Base-by-base conservation (phyloP, 2,797 vertebrate species). In the Harpagifer antarcticus region DNA sequence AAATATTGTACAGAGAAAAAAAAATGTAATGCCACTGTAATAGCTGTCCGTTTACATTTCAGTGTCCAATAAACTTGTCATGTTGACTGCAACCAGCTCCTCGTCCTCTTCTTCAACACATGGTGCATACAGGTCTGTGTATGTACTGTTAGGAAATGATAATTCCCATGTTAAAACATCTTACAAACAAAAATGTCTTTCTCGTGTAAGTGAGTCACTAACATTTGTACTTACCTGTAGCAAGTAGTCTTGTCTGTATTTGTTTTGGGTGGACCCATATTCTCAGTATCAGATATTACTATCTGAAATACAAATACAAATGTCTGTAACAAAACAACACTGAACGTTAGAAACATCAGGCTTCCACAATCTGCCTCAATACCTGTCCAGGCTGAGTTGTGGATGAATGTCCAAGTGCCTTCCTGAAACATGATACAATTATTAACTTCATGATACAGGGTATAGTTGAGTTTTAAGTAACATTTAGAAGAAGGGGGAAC, bases 81-180 rank as follows among this genome's bases (percentile, higher is more conserved):
- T 20, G 50, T 0, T n/a, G n/a, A 58, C 50, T 53, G 20, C 20
- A 64, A 76, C 58, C 48, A 50, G 12, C 5, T 69, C 58, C 3
- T 64, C 48, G 0, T 49, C 58, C 27, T 27, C 27, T 63, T 64
- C 68, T 19, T 76, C 69, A 23, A 50, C 48, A 37, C n/a, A 2
- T 42, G 74, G 69, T 64, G 64, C 43, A 65, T 40, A 77, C 43
- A 81, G 12, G 10, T 65, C 62, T 3, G 33, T 76, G 79, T 73
- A 76, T 76, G 54, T 68, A 60, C 78, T 76, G 62, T 72, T 76
- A 40, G 40, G 17, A 68, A 68, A 76, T 57, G 17, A 23, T 2
- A 3, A 59, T 47, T 43, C 9, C 4, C 20, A 64, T 17, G 17
- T 53, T 59, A 47, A 70, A 70, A 42, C 27, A 4, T 58, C 16